phyloP scores from a whole-genome alignment of 2,113 vertebrate genomes.

The Jacana jacana region DNA sequence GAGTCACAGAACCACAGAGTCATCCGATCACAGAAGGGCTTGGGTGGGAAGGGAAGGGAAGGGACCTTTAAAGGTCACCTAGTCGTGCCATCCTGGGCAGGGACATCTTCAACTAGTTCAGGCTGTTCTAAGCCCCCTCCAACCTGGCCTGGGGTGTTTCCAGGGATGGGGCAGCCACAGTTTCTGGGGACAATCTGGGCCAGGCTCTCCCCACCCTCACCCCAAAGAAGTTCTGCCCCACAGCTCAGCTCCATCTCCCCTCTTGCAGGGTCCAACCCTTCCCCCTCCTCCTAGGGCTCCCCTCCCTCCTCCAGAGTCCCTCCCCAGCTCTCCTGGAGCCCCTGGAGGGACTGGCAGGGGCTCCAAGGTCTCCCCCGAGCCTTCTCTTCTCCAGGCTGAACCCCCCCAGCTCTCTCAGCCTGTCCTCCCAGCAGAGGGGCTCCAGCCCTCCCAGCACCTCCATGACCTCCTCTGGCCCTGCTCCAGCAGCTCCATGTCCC shows the following conservation, averaged over 20 bases:
- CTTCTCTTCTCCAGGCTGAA: background rate
- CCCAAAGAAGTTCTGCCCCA: no score
- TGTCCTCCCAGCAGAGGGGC: background rate
- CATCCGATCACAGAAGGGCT: rapidly evolving
- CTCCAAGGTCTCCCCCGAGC: background rate
- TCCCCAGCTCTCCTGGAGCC: background rate
- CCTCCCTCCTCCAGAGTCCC: background rate
- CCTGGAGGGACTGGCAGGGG: background rate
- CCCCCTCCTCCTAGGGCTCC: no score
- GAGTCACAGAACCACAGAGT: background rate
- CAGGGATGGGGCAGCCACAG: background rate
- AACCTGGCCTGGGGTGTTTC: background rate
- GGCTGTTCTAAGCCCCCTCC: background rate
- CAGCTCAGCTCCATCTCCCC: no score
- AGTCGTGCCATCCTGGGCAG: background rate
- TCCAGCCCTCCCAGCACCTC: background rate
- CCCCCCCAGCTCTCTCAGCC: background rate
- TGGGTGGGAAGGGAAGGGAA: background rate
- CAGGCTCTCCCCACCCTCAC: background rate
- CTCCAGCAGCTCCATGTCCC: background rate
- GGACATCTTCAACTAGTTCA: background rate
- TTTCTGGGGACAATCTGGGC: background rate
- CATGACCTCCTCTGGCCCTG: background rate
- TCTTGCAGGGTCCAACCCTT: no score
- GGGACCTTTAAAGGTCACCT: background rate